Conservation (phyloP, 2,113 vertebrate genomes). For the Leptodactylus fuscus region DNA sequence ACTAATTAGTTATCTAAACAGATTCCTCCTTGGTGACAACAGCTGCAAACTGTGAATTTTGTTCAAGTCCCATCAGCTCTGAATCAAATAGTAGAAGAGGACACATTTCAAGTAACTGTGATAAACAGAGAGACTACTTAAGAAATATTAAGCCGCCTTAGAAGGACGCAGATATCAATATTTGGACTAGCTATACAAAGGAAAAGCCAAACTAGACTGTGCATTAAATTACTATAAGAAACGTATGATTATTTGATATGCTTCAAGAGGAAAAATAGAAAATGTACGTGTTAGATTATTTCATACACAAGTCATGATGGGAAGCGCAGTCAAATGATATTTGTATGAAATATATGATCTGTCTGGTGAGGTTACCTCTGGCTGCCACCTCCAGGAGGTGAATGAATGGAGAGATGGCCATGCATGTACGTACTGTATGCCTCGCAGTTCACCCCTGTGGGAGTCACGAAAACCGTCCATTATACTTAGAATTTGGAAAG, state of each 20-base stretch:
- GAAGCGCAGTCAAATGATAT: too few species aligned
- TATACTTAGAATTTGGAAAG: too few species aligned
- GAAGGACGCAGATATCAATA: background rate
- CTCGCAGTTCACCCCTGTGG: too few species aligned
- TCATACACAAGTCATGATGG: too few species aligned
- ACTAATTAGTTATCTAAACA: constrained; percentile 51
- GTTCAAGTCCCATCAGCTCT: constrained; percentile 19
- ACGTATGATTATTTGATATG: background rate
- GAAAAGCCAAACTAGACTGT: background rate
- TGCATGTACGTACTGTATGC: too few species aligned
- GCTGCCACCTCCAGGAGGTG: too few species aligned
- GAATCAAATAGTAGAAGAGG: constrained; percentile 35
- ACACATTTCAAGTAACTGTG: constrained; percentile 5
- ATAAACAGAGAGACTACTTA: background rate
- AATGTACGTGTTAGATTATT: background rate
- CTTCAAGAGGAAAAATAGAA: background rate
- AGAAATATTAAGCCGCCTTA: background rate
- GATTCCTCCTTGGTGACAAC: constrained; percentile 31
- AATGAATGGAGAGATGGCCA: too few species aligned
- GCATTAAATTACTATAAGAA: background rate
- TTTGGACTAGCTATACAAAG: background rate
- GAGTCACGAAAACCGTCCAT: too few species aligned
- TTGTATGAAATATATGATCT: too few species aligned
- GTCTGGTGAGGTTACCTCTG: too few species aligned
- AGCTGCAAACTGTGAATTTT: constrained; percentile 46